Evolutionary conservation across 2,113 vertebrate species (phyloP), one percentile per base, ranked within the genome.

Genomic region (Phylloscopus trochilus): DNA sequence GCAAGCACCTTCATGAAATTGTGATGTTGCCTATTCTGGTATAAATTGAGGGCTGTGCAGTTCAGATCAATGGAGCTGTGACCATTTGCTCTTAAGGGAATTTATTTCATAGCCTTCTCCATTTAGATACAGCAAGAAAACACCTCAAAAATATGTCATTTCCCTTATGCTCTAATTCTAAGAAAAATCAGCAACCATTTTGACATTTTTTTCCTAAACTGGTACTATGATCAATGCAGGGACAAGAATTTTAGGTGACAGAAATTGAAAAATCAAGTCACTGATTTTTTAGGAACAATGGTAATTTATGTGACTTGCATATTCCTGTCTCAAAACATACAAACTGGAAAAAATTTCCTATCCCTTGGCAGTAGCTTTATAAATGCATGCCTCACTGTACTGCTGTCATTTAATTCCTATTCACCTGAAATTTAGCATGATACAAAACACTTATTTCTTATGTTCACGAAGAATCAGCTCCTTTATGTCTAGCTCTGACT

Each of bases 401-500:
- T 79, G 19, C 56, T 90, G 39, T 86, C 24, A 77, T 86, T 91
- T 80, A 47, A 70, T 92, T 85, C 33, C 27, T 85, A 67, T 80
- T 83, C 70, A 53, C 62, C 53, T 76, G 87, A 92, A 82, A 91
- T 77, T 31, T 35, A 64, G 28, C 82, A 77, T 62, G 67, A 77
- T 69, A 30, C 23, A 73, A 94, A 90, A 35, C 24, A 91, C 53
- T 76, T 55, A 24, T 80, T 92, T 91, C 37, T 92, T 62, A 49
- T 78, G 63, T 51, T 77, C 39, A 46, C 30, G 92, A 75, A 28
- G 35, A 86, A 87, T 91, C 68, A 80, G 14, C 19, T 91, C 21
- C n/a, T 92, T 93, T 86, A 70, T 88, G 52, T 64, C 35, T 95
- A 69, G 62, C 26, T 91, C 78, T 95, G 66, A 41, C 87, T 95